Percentiles rank a stretch among this genome's conserved stretches.
Evolutionary conservation across 1,140 invertebrate species (phyloP).

Genomic region (Colletes gigas): DNA sequence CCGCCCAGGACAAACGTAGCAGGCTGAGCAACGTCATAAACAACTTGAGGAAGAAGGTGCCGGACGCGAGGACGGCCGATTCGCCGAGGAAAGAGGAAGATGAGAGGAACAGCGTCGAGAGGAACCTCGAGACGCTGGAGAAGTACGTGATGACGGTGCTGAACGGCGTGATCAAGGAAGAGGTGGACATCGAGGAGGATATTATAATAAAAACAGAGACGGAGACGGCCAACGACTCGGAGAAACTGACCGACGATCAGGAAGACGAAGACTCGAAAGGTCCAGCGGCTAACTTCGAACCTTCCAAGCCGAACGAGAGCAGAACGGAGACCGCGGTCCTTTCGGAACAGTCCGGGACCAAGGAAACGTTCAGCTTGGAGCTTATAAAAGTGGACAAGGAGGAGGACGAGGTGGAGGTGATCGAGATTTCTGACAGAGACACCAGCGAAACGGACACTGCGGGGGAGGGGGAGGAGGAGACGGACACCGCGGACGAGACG

Average conservation of each 20-base stretch:
- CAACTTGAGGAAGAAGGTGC: slow-evolving; percentile 77
- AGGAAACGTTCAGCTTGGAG: neutral
- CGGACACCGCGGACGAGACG: neutral
- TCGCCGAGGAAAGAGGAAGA: slow-evolving; percentile 63
- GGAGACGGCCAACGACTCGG: slow-evolving; percentile 63
- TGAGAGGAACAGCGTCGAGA: slow-evolving; percentile 70
- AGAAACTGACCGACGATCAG: slow-evolving; percentile 52
- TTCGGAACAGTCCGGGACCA: neutral
- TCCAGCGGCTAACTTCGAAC: slow-evolving; percentile 52
- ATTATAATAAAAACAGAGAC: slow-evolving; percentile 23
- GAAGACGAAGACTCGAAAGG: slow-evolving; percentile 45
- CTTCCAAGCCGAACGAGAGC: slow-evolving; percentile 68
- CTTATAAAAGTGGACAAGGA: neutral
- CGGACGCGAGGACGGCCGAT: slow-evolving; percentile 53
- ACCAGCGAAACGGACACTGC: neutral
- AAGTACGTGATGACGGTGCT: slow-evolving; percentile 80
- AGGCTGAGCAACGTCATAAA: slow-evolving; percentile 79
- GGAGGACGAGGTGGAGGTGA: neutral
- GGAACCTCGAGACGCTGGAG: slow-evolving; percentile 75
- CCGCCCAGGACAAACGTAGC: slow-evolving; percentile 77
- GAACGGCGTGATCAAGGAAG: slow-evolving; percentile 77
- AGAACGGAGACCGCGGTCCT: slow-evolving; percentile 67
- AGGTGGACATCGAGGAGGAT: slow-evolving; percentile 64
- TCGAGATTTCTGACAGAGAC: no score
- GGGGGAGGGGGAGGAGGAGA: slow-evolving; percentile 1